These are phyloP conservation scores for Tetraodon nigroviridis DNA, from an alignment of 2,113 vertebrate genomes.

Conservation along the genomic window DNA sequence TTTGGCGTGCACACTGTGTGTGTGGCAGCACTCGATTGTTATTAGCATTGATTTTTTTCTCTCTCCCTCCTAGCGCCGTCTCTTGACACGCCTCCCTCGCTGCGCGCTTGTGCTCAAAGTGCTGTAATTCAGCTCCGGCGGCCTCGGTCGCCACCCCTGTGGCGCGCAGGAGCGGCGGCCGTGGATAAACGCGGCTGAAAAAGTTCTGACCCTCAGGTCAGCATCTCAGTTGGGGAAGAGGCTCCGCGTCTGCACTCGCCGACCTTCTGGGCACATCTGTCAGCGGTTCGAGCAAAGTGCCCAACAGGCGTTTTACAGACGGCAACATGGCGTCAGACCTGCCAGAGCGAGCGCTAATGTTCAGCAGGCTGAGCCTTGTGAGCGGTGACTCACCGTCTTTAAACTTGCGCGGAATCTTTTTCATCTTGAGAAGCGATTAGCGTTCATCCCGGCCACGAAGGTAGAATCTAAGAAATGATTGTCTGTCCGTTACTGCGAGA, in stretches of 20 bases:
- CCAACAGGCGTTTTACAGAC: neutral
- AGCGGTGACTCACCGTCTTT: slow-evolving; percentile 2
- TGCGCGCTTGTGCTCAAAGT: slow-evolving; percentile 45
- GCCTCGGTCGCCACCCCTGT: slow-evolving; percentile 29
- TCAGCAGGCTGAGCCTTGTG: neutral
- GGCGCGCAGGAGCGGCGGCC: slow-evolving; percentile 27
- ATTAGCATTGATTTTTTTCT: slow-evolving; percentile 57
- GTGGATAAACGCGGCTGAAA: slow-evolving; percentile 52
- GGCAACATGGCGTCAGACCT: neutral
- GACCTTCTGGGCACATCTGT: slow-evolving; percentile 16
- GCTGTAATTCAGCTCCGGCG: slow-evolving; percentile 52
- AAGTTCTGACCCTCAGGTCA: slow-evolving; percentile 58
- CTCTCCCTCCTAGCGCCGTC: slow-evolving; percentile 19
- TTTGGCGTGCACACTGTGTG: slow-evolving; percentile 12
- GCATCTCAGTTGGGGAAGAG: slow-evolving; percentile 46
- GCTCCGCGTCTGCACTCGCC: slow-evolving; percentile 22
- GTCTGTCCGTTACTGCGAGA: slow-evolving; percentile 24
- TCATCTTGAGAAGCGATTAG: slow-evolving; percentile 46
- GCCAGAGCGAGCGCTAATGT: neutral
- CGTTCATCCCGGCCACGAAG: slow-evolving; percentile 38
- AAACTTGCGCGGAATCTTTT: slow-evolving; percentile 15
- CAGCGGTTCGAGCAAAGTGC: slow-evolving; percentile 14
- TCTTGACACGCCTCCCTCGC: neutral
- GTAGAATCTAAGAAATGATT: slow-evolving; percentile 38
- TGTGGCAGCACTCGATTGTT: slow-evolving; percentile 40